Percentiles rank a stretch among this genome's conserved stretches.
phyloP scores from a whole-genome alignment of 2,888 invertebrate genomes.

The Hymenopus coronatus region DNA sequence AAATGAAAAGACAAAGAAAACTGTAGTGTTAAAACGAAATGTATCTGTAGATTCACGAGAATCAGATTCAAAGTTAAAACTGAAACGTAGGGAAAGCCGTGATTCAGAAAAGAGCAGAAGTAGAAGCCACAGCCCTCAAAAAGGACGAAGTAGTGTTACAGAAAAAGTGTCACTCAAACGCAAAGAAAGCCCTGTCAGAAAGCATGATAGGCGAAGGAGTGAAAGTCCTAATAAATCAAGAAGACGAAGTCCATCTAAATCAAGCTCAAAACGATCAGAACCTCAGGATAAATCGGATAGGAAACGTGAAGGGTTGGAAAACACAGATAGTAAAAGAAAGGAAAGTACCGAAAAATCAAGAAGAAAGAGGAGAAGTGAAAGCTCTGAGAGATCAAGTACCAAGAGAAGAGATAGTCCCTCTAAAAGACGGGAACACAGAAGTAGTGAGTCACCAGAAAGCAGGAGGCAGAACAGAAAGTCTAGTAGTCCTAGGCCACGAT shows the following conservation, averaged over 20 bases:
- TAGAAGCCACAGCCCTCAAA: neutral
- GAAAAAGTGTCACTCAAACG: neutral
- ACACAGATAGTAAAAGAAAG: neutral
- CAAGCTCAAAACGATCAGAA: neutral
- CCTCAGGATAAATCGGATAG: neutral
- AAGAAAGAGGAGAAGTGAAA: neutral
- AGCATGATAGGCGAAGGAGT: neutral
- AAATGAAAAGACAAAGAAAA: neutral
- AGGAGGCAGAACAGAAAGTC: neutral
- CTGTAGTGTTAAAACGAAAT: neutral
- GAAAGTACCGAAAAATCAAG: neutral
- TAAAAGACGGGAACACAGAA: neutral
- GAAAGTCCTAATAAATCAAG: neutral
- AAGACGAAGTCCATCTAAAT: neutral
- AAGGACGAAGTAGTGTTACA: neutral
- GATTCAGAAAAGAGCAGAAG: neutral
- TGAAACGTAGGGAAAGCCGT: neutral
- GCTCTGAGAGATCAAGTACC: neutral
- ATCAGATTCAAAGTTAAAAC: neutral
- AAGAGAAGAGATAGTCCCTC: neutral
- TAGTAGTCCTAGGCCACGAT: neutral
- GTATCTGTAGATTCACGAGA: neutral
- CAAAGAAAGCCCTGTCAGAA: neutral
- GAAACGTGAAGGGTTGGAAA: neutral
- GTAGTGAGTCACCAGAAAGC: neutral